Conservation (phyloP, 2,797 vertebrate genomes). For the Nannoperca australis region DNA sequence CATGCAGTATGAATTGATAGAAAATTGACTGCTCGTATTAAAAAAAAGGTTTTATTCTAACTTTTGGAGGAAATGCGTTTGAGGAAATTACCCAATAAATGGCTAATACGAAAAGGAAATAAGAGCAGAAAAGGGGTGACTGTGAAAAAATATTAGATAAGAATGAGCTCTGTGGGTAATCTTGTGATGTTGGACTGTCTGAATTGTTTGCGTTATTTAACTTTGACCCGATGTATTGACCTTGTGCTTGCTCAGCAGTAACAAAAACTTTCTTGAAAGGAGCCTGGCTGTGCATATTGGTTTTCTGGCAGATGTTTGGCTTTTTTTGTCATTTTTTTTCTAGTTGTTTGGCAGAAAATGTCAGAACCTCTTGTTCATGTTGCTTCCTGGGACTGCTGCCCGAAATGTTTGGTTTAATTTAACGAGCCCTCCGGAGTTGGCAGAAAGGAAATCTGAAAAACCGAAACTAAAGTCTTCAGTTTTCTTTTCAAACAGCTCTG, state of each 20-base stretch:
- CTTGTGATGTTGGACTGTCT: background rate
- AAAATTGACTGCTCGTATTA: background rate
- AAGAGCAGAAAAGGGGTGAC: no score
- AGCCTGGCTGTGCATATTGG: slow-evolving; percentile 7
- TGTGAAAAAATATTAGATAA: background rate
- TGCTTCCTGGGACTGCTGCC: slow-evolving; percentile 67
- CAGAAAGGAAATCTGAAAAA: slow-evolving; percentile 55
- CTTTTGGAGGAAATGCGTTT: background rate
- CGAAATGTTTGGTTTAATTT: slow-evolving; percentile 77
- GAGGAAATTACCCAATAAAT: background rate
- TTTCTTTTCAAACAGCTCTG: slow-evolving; percentile 53
- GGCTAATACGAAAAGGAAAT: background rate
- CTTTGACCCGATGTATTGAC: background rate
- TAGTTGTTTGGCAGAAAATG: slow-evolving; percentile 63
- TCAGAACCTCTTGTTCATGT: slow-evolving; percentile 72
- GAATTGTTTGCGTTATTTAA: slow-evolving; percentile 25
- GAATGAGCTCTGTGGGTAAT: background rate
- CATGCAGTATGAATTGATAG: background rate
- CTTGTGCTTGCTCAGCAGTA: slow-evolving; percentile 35
- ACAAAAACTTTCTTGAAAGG: slow-evolving; percentile 15
- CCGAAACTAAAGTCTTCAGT: slow-evolving; percentile 44
- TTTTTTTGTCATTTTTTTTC: slow-evolving; percentile 42
- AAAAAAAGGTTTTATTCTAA: background rate
- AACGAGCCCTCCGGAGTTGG: slow-evolving; percentile 52
- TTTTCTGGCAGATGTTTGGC: slow-evolving; percentile 35